phyloP scores from a whole-genome alignment of 2,113 vertebrate genomes.

The Columbina picui region DNA sequence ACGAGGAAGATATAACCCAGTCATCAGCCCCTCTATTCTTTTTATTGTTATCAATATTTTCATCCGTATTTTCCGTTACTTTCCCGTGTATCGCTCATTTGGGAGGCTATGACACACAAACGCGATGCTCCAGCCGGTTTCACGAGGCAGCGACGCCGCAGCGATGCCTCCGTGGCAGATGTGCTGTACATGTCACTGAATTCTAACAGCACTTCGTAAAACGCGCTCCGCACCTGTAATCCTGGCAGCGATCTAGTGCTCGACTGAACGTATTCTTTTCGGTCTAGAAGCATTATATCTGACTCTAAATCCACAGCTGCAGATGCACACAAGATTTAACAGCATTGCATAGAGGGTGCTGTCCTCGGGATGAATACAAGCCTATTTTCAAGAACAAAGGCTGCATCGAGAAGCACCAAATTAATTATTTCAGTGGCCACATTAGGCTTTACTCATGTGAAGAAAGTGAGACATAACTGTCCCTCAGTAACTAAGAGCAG shows the following conservation, averaged over 20 bases:
- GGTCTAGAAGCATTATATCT: not conserved
- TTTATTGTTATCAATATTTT: not conserved
- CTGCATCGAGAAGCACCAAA: not conserved
- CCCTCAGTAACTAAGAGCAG: not conserved
- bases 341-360: not conserved
- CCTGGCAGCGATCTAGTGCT: not conserved
- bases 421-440: not conserved
- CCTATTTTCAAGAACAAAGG: not conserved
- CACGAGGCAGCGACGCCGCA: not conserved
- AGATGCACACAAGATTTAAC: not conserved
- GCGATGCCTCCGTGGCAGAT: not conserved
- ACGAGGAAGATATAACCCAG: not conserved
- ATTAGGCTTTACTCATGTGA: not conserved
- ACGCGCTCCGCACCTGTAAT: fast-evolving
- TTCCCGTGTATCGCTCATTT: not conserved
- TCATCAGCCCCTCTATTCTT: not conserved
- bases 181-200: not conserved
- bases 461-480: not conserved
- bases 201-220: not conserved
- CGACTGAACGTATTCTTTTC: not conserved
- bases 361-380: not conserved
- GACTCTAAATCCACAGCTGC: not conserved
- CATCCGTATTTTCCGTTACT: not conserved
- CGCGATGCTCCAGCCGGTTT: not conserved
- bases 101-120: not conserved